phyloP scores from a whole-genome alignment of 2,113 vertebrate genomes.

The Ailurus styani region DNA sequence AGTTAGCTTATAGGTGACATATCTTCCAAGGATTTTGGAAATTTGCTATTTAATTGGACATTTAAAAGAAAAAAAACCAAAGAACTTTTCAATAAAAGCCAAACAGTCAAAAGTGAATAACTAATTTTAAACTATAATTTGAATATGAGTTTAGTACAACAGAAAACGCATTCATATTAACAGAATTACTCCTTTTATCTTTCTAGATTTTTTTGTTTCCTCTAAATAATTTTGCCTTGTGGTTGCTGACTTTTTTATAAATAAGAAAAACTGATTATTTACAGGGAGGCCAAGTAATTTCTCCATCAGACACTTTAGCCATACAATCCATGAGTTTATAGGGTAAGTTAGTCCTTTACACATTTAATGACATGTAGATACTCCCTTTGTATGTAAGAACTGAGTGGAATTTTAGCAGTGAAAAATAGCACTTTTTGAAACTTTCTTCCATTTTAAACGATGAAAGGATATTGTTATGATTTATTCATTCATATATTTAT shows the following conservation, averaged over 20 bases:
- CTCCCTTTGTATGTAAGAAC: neutral
- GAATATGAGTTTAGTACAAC: neutral
- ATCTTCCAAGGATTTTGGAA: neutral
- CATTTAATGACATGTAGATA: neutral
- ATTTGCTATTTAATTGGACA: neutral
- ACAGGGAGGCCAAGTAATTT: neutral
- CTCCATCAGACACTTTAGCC: neutral
- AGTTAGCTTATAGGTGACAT: neutral
- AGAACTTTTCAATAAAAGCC: slow-evolving; percentile 5
- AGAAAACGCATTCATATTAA: neutral
- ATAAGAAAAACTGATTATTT: neutral
- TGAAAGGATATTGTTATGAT: neutral
- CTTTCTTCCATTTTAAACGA: neutral
- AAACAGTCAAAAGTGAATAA: neutral
- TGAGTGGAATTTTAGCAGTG: neutral
- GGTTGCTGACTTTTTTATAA: neutral
- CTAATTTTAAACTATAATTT: neutral
- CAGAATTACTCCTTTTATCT: neutral
- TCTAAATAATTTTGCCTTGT: neutral
- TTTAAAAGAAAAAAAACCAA: neutral
- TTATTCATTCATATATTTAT: neutral
- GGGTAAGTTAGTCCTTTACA: neutral
- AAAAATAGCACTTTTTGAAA: neutral
- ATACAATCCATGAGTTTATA: neutral
- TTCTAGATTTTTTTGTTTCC: neutral